Base-by-base conservation (phyloP, 2,888 invertebrate genomes). In the Xylocampa areola region DNA sequence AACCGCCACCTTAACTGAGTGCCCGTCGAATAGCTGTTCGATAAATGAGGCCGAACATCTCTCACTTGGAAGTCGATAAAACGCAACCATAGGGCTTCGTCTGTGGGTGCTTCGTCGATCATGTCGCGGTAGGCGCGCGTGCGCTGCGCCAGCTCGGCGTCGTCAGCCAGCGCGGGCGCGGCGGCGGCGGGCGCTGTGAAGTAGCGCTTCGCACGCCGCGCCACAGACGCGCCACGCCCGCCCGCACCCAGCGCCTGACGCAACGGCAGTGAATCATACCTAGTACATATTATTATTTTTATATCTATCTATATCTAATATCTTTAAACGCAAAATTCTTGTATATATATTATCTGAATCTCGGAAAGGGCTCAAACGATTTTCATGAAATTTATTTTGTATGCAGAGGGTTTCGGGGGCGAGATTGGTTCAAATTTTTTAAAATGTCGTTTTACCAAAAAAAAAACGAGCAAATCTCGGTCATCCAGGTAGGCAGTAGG, bases 1-100 rank as follows among this genome's bases (percentile, higher is more conserved):
- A n/a, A n/a, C n/a, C n/a, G n/a, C n/a, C n/a, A n/a, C n/a, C n/a
- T n/a, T n/a, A n/a, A n/a, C n/a, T n/a, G n/a, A n/a, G n/a, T n/a
- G n/a, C n/a, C n/a, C n/a, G n/a, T n/a, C n/a, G n/a, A n/a, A n/a
- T n/a, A n/a, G n/a, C n/a, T n/a, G n/a, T n/a, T n/a, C n/a, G n/a
- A n/a, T n/a, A n/a, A n/a, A n/a, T n/a, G 25, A 8, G 8, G 4
- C 10, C 5, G 1, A 3, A 14, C 5, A 8, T 0, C 2, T 6
- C 57, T 2, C 35, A 87, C 89, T 83, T 86, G 87, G 50, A 89
- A 90, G 32, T 85, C 80, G 0, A 91, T 80, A 60, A 81, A 88
- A 13, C 64, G 73, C 49, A 89, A 78, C 91, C 91, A 90, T 5
- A 88, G 75, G 5, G 55, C 55, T n/a, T 75, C 76, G 60, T 90